Base-by-base conservation (phyloP, 53 echinoderm and acorn worm genomes). In the Pentamera pediparva region DNA sequence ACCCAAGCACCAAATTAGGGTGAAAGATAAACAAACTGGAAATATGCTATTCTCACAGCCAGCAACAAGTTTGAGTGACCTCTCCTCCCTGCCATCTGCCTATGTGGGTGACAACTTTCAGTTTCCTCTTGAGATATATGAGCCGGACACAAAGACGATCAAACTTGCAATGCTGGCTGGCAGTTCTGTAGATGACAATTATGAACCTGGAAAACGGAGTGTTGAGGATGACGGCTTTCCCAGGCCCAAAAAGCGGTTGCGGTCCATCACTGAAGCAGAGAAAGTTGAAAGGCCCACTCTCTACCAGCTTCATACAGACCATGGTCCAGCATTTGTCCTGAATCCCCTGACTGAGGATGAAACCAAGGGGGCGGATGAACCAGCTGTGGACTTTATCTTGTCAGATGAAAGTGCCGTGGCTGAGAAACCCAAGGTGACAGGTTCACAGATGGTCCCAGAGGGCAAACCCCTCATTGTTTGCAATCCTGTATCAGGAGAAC, bases 251-350 rank as follows among this genome's bases (percentile, higher is more conserved):
- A n/a, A n/a, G n/a, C n/a, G n/a, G n/a, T n/a, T n/a, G n/a, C n/a
- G n/a, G n/a, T n/a, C n/a, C n/a, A n/a, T n/a, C n/a, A n/a, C n/a
- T n/a, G n/a, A n/a, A n/a, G n/a, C n/a, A n/a, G n/a, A n/a, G n/a
- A n/a, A n/a, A n/a, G n/a, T n/a, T n/a, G n/a, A n/a, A n/a, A n/a
- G n/a, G n/a, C n/a, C n/a, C n/a, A 26, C 6, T 20, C 12, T 56
- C 32, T 2, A 65, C 28, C 92, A 92, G 28, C 48, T 92, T 65
- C 70, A 85, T 0, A 92, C 92, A 62, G 64, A 88, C 39, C 51
- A 79, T 20, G 92, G 92, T 55, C 88, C 82, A 59, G 92, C 87
- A 10, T 92, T 78, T 38, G 62, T 82, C 22, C 61, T 92, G 18
- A 87, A 56, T 22, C 53, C 52, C 15, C 29, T 37, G 8, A 30